Conservation (phyloP, 64 coral and sea anemone genomes). For the Porites australiensis region DNA sequence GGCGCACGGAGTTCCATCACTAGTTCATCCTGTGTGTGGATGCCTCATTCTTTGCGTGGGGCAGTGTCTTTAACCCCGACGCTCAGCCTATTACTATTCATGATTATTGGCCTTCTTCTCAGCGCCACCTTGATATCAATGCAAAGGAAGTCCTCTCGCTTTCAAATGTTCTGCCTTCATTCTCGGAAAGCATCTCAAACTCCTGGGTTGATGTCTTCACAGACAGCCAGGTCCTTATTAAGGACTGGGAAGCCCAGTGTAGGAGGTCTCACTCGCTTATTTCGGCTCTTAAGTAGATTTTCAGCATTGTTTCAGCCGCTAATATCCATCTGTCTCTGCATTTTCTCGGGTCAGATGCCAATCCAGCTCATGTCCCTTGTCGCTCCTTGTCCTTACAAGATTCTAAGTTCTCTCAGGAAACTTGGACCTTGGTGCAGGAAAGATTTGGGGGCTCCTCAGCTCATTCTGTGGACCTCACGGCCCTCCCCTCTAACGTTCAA, state of each 20-base stretch:
- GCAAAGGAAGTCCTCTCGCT: neutral
- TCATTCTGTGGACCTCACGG: neutral
- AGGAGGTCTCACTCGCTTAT: neutral
- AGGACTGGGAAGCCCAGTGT: neutral
- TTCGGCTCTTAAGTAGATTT: neutral
- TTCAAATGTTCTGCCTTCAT: neutral
- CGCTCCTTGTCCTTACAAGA: neutral
- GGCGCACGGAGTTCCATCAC: neutral
- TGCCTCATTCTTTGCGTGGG: slow-evolving; percentile 4
- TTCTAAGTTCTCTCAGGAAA: neutral
- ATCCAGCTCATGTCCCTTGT: neutral
- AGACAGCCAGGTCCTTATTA: no score
- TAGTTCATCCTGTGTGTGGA: slow-evolving; percentile 23
- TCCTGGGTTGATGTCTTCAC: no score
- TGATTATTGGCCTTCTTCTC: neutral
- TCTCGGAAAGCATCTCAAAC: neutral
- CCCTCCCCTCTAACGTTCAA: neutral
- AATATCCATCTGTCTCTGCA: neutral
- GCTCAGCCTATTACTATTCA: neutral
- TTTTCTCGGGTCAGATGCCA: neutral
- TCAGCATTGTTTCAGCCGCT: neutral
- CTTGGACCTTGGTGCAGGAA: neutral
- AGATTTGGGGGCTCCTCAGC: neutral
- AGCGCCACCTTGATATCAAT: neutral
- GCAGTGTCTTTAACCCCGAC: neutral